A percentile compares a stretch with the other conserved stretches of the same genome.
Evolutionary conservation across 2,797 vertebrate genomes (phyloP).

Genomic region (Aselliscus stoliczkanus): DNA sequence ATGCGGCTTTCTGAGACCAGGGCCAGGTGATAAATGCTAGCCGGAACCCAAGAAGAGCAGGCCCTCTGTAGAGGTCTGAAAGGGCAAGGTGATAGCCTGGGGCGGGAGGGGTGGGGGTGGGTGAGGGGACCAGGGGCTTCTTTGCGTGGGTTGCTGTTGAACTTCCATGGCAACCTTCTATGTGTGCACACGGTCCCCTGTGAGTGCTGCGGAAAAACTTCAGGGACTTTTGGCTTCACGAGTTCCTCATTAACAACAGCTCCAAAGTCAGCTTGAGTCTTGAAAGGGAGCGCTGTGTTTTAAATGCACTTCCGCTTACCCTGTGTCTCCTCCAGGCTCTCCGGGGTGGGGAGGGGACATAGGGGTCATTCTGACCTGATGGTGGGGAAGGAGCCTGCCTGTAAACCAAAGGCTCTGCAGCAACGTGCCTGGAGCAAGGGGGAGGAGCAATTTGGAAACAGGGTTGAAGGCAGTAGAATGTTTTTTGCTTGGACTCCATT

Average conservation of each 20-base stretch:
- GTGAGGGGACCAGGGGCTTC: background rate
- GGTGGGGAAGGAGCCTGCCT: background rate
- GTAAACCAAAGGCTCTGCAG: fast-evolving
- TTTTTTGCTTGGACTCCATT: background rate
- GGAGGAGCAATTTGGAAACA: background rate
- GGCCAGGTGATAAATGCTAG: background rate
- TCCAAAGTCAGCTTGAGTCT: background rate
- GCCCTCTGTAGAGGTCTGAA: background rate
- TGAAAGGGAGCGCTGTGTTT: background rate
- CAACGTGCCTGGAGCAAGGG: fast-evolving
- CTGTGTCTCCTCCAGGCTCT: background rate
- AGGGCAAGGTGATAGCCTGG: too few species aligned
- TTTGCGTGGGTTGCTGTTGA: background rate
- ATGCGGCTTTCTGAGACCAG: fast-evolving
- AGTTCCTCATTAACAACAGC: background rate
- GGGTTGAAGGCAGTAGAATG: background rate
- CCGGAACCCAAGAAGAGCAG: background rate
- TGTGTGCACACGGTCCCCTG: background rate
- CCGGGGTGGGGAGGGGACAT: too few species aligned
- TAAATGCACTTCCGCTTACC: fast-evolving
- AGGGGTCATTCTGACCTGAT: background rate
- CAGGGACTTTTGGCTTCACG: background rate
- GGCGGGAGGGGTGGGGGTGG: fast-evolving
- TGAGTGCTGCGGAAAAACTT: background rate
- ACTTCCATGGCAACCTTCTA: background rate